Evolutionary conservation across 1,140 invertebrate genomes (phyloP).

Genomic region (Cotesia vestalis): DNA sequence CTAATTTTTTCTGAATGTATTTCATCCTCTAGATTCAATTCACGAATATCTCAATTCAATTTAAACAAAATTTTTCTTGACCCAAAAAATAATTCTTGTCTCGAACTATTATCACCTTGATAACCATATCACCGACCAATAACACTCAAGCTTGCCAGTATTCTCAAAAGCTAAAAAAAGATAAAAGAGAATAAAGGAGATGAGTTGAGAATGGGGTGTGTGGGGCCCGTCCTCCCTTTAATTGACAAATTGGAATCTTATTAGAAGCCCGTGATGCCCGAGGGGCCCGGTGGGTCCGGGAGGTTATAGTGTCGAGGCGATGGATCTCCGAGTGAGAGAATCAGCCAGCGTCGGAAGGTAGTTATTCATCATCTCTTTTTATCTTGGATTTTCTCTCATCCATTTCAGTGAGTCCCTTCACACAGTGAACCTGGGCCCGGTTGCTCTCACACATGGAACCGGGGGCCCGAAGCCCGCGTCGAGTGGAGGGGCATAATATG

Average conservation of each 20-base stretch:
- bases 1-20: too few species aligned
- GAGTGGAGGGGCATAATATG: slow-evolving; percentile 56
- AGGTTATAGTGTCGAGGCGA: slow-evolving; percentile 36
- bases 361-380: slow-evolving; percentile 25
- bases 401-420: neutral
- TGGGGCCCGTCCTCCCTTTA: slow-evolving; percentile 62
- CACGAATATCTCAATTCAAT: too few species aligned
- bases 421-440: neutral
- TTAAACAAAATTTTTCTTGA: too few species aligned
- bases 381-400: slow-evolving; percentile 8
- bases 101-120: too few species aligned
- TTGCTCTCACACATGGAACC: neutral
- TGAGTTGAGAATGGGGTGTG: slow-evolving; percentile 38
- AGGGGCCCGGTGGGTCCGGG: slow-evolving; percentile 23
- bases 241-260: slow-evolving; percentile 78
- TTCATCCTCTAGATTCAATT: too few species aligned
- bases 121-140: too few species aligned
- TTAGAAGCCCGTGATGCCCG: slow-evolving; percentile 63
- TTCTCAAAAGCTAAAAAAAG: too few species aligned
- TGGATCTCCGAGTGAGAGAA: slow-evolving; percentile 33
- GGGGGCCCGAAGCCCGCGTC: slow-evolving; percentile 21
- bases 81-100: too few species aligned
- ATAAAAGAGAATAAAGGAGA: slow-evolving; percentile 17
- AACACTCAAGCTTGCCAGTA: too few species aligned
- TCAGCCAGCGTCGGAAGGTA: neutral